These are phyloP conservation scores for Narcine bancroftii DNA, from an alignment of 2,113 vertebrate species.

Conservation along the genomic window DNA sequence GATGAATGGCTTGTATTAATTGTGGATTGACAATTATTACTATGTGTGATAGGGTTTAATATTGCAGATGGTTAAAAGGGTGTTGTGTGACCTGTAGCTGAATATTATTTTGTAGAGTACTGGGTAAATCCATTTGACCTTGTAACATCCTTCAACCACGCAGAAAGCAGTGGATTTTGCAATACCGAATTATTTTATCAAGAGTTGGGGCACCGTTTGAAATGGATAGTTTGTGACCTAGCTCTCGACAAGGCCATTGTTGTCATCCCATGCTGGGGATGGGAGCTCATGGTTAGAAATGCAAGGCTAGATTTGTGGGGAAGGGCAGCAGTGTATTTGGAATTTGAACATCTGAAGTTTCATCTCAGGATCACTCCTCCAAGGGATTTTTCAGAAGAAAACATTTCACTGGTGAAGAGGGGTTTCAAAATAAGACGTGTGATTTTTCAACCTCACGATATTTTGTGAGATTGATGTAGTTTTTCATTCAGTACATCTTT, in stretches of 20 bases:
- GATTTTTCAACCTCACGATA: neutral
- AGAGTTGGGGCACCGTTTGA: neutral
- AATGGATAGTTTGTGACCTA: neutral
- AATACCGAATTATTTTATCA: neutral
- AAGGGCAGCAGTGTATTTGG: neutral
- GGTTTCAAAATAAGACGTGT: too few species aligned
- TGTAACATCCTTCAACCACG: neutral
- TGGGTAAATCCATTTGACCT: slow-evolving; percentile 1
- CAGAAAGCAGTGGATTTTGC: neutral
- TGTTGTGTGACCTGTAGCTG: slow-evolving; percentile 5
- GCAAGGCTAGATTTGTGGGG: neutral
- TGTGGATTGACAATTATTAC: neutral
- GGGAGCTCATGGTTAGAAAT: neutral
- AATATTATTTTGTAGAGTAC: slow-evolving; percentile 18
- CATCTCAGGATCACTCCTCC: too few species aligned
- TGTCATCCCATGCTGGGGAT: neutral
- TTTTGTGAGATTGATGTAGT: neutral
- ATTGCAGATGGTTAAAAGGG: neutral
- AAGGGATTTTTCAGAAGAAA: neutral
- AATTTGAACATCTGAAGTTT: neutral
- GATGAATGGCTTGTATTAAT: neutral
- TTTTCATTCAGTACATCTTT: neutral
- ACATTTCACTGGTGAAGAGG: neutral
- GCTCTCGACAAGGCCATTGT: neutral
- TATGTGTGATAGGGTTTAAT: neutral